These are phyloP conservation scores for Corydoras maculifer DNA, from an alignment of 2,113 vertebrate species.

Conservation along the genomic window DNA sequence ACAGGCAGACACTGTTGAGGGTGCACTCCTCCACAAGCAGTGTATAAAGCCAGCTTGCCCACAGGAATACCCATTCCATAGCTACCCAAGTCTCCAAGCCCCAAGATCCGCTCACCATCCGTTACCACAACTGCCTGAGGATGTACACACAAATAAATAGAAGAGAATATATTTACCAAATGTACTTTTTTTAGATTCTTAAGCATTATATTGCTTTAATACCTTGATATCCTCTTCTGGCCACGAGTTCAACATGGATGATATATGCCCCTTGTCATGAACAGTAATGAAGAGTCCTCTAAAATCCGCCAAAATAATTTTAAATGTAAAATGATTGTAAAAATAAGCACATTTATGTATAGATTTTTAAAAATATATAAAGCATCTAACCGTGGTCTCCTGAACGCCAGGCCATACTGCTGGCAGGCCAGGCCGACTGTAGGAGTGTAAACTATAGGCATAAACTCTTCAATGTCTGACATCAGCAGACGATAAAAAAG, in stretches of 20 bases:
- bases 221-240: constrained; percentile 94
- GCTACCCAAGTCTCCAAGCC: constrained; percentile 88
- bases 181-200: too few species aligned
- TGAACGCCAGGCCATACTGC: constrained; percentile 91
- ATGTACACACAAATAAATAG: not conserved
- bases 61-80: constrained; percentile 97
- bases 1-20: constrained; percentile 93
- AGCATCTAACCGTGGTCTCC: constrained; percentile 84
- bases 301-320: constrained; percentile 16
- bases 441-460: constrained; percentile 95
- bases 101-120: constrained; percentile 92
- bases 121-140: constrained; percentile 93
- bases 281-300: constrained; percentile 95
- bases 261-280: constrained; percentile 91
- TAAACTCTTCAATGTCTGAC: constrained; percentile 89
- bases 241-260: constrained; percentile 94
- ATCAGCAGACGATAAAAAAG: constrained; percentile 92
- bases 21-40: constrained; percentile 85
- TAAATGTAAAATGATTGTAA: not conserved
- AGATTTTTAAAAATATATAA: not conserved
- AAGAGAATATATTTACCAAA: too few species aligned
- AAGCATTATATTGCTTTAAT: not conserved
- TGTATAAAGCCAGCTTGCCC: constrained; percentile 94
- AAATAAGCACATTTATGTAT: not conserved
- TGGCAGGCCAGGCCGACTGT: constrained; percentile 94